Evolutionary conservation across 2,113 vertebrate genomes (phyloP), one percentile per base, ranked within the genome.

Genomic region (Oxygymnocypris stewartii): DNA sequence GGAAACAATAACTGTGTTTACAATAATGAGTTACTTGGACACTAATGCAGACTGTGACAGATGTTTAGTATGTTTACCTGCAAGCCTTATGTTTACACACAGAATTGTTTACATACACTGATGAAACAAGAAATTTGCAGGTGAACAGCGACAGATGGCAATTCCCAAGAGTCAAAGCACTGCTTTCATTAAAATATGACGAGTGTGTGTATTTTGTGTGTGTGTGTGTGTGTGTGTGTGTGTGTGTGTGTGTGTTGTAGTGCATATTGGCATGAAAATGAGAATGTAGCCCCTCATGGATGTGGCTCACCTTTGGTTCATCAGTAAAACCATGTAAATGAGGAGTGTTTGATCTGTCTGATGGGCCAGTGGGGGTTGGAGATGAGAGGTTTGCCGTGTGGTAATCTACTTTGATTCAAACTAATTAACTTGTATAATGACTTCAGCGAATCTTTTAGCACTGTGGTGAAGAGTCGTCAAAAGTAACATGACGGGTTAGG

Each of bases 361-460:
- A 82, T 71, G 25, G 40, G 63, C 25, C 44, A 11, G 54, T 31
- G 44, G 63, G 80, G 18, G 18, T 37, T 78, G 76, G 47, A 78
- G 65, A 35, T 69, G 63, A 49, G 42, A 49, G 44, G 42, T 67
- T 71, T 82, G 28, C 63, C 18, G 44, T 47, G 80, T 82, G 44
- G 14, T 71, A 82, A 82, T 82, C 63, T 51, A 28, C 81, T 82
- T 82, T 82, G 81, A 82, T 82, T 71, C 31, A 69, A 71, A 35
- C 42, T 82, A 71, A 82, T 82, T 82, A 82, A 25, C 18, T 31
- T 82, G 80, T 14, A 47, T 82, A 54, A 82, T 82, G 20, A 71
- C 65, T 23, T 16, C 81, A 51, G 44, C 3, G 1, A 82, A 35
- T 71, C 81, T 82, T 35, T 54, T 54, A 71, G 63, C 44, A 71